Evolutionary conservation across 92 coral and sea anemone species (phyloP).

Genomic region (Porites lobata): DNA sequence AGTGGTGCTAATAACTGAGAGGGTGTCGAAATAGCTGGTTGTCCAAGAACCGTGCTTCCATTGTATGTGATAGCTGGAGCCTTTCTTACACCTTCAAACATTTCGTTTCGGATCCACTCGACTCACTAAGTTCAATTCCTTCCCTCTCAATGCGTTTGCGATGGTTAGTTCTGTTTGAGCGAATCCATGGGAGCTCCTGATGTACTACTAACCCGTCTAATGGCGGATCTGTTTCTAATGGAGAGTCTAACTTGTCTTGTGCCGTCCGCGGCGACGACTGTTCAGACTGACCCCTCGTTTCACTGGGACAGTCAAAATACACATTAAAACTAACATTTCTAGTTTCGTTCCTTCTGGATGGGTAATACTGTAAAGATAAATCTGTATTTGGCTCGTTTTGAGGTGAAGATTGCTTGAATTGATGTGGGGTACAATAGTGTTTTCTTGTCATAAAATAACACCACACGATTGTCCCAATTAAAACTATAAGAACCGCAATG

Average conservation of each 20-base stretch:
- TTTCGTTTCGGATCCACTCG: constrained; percentile 9
- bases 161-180: constrained; percentile 28
- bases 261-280: background rate
- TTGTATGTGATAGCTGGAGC: background rate
- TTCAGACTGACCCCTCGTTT: background rate
- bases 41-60: background rate
- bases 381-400: background rate
- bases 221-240: constrained; percentile 24
- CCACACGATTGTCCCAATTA: constrained; percentile 87
- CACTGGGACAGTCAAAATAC: constrained; percentile 48
- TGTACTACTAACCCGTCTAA: constrained; percentile 18
- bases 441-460: constrained; percentile 74
- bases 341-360: constrained; percentile 6
- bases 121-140: background rate
- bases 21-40: background rate
- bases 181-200: constrained; percentile 15
- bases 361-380: background rate
- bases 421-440: constrained; percentile 35
- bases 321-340: constrained; percentile 38
- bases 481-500: constrained; percentile 72
- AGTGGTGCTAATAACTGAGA: background rate
- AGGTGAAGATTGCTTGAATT: background rate
- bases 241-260: background rate
- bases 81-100: background rate
- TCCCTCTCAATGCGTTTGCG: constrained; percentile 15